Base-by-base conservation (phyloP, 23 tunicate genomes). In the Trididemnum nubilum region DNA sequence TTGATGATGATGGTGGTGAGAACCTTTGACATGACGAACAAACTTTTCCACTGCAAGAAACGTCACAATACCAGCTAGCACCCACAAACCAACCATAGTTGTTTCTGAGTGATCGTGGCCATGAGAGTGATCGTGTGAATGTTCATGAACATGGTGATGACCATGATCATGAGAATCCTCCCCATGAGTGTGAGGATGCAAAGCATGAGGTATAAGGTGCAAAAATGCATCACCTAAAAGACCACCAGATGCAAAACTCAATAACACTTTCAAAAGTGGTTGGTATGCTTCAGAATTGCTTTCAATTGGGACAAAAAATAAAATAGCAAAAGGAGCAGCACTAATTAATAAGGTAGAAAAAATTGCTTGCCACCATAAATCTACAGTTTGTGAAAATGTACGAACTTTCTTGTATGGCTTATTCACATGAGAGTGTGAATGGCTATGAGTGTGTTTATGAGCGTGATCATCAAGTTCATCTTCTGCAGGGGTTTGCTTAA, bases 181-280 rank as follows among this genome's bases (percentile, higher is more conserved):
- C 0, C 88, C 89, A 60, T 89, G 99, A 23, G 90, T 67, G 57
- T 94, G 99, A 67, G 99, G 94, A 49, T 89, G 95, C n/a, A 89
- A 81, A 27, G 99, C 99, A 83, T 94, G 99, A 30, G 99, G 99
- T 44, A 94, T 94, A 7, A 94, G 72, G 70, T 94, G 99, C 79
- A 94, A 73, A 70, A 94, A 94, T 12, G 99, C 99, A 78, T 94
- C 99, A 49, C 99, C 99, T 65, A 94, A 81, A 25, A 94, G 77
- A 21, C 99, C 99, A 65, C 99, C 99, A 15, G 99, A 94, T 23
- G 99, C 99, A 89, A 94, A 94, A 64, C 95, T 89, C 0, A 94
- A 87, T 60, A 94, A 76, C 28, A 94, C 83, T 76, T 94, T 94
- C 31, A 94, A 52, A 65, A 88, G 32, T 23, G 99, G 99, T 50